These are phyloP conservation scores for Coecobrya sp. DNA, from an alignment of 2,888 invertebrate genomes.

Conservation along the genomic window DNA sequence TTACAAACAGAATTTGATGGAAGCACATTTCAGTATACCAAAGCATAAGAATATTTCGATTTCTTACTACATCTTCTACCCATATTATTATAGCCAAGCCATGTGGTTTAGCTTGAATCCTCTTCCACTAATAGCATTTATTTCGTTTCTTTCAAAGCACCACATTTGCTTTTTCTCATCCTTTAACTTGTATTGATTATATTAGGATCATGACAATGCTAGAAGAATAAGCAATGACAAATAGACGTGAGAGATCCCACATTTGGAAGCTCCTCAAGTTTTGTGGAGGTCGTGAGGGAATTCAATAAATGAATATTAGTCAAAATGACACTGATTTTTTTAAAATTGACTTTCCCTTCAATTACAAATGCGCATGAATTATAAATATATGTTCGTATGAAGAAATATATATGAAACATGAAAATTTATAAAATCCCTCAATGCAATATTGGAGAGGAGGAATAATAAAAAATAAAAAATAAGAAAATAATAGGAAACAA, in stretches of 20 bases:
- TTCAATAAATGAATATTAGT: slow-evolving; percentile 74
- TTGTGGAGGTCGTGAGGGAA: slow-evolving; percentile 74
- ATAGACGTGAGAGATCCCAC: slow-evolving; percentile 70
- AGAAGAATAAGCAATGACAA: slow-evolving; percentile 37
- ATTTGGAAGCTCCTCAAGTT: slow-evolving; percentile 63
- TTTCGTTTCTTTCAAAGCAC: slow-evolving; percentile 7
- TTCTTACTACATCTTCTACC: not conserved
- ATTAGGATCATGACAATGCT: not conserved
- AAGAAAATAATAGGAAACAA: no score
- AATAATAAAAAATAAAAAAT: no score
- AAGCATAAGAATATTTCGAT: not conserved
- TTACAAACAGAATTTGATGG: not conserved
- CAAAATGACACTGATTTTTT: not conserved
- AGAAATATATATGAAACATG: not conserved
- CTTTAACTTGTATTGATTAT: slow-evolving; percentile 64
- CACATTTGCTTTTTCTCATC: not conserved
- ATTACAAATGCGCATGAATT: not conserved
- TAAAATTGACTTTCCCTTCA: not conserved
- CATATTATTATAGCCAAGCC: slow-evolving; percentile 50
- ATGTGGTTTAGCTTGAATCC: slow-evolving; percentile 51
- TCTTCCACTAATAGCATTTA: slow-evolving; percentile 31
- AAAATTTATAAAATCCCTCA: not conserved
- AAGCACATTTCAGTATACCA: slow-evolving; percentile 1
- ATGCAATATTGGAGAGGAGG: not conserved
- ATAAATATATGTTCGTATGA: not conserved